phyloP scores from a whole-genome alignment of 2,888 invertebrate species.

The Craniophora ligustri region DNA sequence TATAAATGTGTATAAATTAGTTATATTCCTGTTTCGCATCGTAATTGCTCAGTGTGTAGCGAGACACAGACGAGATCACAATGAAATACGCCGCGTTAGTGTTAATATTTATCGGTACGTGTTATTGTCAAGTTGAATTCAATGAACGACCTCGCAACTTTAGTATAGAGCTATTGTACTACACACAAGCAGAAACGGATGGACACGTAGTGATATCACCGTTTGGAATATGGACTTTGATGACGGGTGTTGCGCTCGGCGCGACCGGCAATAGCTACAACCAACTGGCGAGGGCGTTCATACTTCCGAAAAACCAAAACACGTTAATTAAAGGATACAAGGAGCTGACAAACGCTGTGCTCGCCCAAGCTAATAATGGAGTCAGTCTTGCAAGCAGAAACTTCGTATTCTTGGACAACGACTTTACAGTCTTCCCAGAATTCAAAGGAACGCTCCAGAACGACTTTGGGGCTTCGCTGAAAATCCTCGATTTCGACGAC shows the following conservation, averaged over 20 bases:
- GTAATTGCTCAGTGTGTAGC: slow-evolving; percentile 70
- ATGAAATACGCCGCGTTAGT: slow-evolving; percentile 69
- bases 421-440: slow-evolving; percentile 68
- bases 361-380: slow-evolving; percentile 70
- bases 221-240: slow-evolving; percentile 84
- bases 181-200: slow-evolving; percentile 73
- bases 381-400: slow-evolving; percentile 77
- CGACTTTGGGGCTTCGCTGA: slow-evolving; percentile 77
- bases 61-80: slow-evolving; percentile 64
- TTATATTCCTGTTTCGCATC: slow-evolving; percentile 68
- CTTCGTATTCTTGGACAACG: slow-evolving; percentile 79
- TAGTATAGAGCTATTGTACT: slow-evolving; percentile 79
- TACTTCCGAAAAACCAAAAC: slow-evolving; percentile 68
- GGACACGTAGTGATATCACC: slow-evolving; percentile 84
- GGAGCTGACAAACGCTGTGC: slow-evolving; percentile 67
- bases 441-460: slow-evolving; percentile 67
- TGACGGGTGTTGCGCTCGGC: slow-evolving; percentile 81
- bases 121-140: slow-evolving; percentile 74
- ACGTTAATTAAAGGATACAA: slow-evolving; percentile 71
- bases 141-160: slow-evolving; percentile 80
- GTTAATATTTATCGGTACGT: slow-evolving; percentile 65
- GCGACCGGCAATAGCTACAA: slow-evolving; percentile 74
- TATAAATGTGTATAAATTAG: slow-evolving; percentile 64
- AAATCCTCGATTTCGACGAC: slow-evolving; percentile 76
- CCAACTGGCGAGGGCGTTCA: slow-evolving; percentile 73